Conservation (phyloP, 2,888 invertebrate genomes). For the Athetis lepigone region DNA sequence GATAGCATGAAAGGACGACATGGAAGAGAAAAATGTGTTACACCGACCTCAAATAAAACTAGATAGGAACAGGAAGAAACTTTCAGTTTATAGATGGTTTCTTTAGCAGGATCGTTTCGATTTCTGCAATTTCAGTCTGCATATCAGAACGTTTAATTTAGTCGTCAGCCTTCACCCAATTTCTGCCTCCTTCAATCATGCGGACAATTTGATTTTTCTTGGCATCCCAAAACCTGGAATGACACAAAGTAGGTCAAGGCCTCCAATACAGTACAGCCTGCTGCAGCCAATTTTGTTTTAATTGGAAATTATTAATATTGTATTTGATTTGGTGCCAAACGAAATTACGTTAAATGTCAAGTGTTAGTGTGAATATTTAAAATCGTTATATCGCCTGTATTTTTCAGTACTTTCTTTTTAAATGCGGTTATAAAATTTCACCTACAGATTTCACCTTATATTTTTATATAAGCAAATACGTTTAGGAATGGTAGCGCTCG, state of each 20-base stretch:
- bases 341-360: conserved; percentile 3
- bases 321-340: conserved; percentile 26
- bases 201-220: conserved; percentile 7
- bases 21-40: too few species aligned
- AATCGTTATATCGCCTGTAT: too few species aligned
- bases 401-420: too few species aligned
- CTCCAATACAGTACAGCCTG: conserved; percentile 2
- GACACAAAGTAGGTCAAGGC: conserved; percentile 41
- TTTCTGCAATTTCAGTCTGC: background rate
- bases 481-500: too few species aligned
- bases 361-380: conserved; percentile 4
- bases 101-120: background rate
- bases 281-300: conserved; percentile 29
- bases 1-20: too few species aligned
- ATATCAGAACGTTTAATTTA: background rate
- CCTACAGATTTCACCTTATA: too few species aligned
- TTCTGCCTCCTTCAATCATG: conserved; percentile 12
- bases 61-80: too few species aligned
- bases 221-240: conserved; percentile 26
- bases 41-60: too few species aligned
- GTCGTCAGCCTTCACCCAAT: conserved; percentile 12
- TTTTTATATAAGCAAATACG: too few species aligned
- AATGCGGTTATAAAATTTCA: too few species aligned
- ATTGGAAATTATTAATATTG: conserved; percentile 12
- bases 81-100: background rate